These are phyloP conservation scores for Pipa parva DNA, from an alignment of 2,113 vertebrate genomes.

Conservation along the genomic window DNA sequence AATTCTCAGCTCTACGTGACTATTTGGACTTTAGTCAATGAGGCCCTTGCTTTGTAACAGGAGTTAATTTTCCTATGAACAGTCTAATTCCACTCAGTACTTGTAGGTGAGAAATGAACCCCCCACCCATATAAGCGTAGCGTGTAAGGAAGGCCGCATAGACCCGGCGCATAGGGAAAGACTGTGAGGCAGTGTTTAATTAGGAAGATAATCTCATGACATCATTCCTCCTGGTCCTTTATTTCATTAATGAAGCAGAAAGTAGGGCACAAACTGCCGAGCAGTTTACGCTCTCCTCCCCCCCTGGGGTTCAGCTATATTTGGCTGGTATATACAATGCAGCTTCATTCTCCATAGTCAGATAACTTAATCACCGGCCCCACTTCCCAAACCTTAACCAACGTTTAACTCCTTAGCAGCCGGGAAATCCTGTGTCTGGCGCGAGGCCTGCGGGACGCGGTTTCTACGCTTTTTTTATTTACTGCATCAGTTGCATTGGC, in stretches of 20 bases:
- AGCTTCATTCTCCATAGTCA: constrained; percentile 57
- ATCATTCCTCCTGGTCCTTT: constrained; percentile 61
- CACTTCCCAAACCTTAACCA: background rate
- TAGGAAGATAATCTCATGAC: constrained; percentile 65
- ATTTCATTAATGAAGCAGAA: constrained; percentile 64
- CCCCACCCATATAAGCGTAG: background rate
- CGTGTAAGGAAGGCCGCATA: background rate
- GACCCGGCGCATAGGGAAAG: constrained; percentile 33
- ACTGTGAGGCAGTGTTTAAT: constrained; percentile 60
- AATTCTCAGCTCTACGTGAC: no score
- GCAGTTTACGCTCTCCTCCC: constrained; percentile 48
- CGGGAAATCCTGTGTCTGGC: no score
- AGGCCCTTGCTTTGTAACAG: no score
- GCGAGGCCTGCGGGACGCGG: no score
- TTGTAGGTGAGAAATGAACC: background rate
- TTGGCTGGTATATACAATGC: constrained; percentile 56
- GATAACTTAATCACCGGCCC: constrained; percentile 37
- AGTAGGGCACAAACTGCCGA: constrained; percentile 59
- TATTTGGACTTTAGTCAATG: no score
- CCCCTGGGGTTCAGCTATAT: constrained; percentile 54
- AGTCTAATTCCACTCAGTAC: background rate
- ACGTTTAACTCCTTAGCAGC: no score
- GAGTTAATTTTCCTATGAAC: no score
- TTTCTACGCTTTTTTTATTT: no score
- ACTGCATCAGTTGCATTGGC: no score